These are phyloP conservation scores for Magallana ariakensis DNA, from an alignment of 1,140 invertebrate genomes.

Conservation along the genomic window DNA sequence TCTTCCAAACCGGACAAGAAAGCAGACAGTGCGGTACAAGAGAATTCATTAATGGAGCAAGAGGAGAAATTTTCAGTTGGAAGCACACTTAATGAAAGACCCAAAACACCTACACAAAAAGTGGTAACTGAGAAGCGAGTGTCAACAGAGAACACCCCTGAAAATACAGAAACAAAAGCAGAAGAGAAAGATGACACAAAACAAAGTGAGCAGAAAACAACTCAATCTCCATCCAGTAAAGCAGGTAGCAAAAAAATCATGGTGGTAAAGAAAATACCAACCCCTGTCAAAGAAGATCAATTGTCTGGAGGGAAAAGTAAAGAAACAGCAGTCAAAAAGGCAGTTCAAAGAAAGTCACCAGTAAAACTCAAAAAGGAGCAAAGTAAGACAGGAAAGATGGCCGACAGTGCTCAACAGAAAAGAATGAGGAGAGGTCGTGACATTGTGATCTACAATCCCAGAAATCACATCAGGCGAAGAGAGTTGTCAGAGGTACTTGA, in stretches of 20 bases:
- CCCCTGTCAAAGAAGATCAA: too few species aligned
- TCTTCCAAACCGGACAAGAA: constrained; percentile 15
- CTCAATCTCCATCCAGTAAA: neutral
- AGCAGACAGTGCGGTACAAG: neutral
- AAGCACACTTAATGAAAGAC: neutral
- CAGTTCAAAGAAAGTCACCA: neutral
- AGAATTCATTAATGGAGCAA: neutral
- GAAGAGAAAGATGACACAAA: neutral
- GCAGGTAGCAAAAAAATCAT: neutral
- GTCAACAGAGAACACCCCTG: neutral
- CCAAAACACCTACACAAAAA: neutral
- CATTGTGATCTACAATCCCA: constrained; percentile 71
- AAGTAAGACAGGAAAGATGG: constrained; percentile 8
- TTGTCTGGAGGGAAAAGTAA: neutral
- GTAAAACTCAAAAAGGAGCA: constrained; percentile 34
- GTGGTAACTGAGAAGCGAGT: neutral
- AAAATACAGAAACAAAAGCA: neutral
- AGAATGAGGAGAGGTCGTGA: constrained; percentile 57
- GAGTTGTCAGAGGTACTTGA: constrained; percentile 72
- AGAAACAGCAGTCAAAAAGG: neutral
- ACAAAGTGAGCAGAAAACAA: neutral
- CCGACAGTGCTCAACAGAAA: neutral
- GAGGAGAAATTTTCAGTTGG: constrained; percentile 9
- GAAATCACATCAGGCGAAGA: constrained; percentile 70
- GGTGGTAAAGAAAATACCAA: neutral